These are phyloP conservation scores for Pheosia gnoma DNA, from an alignment of 2,888 invertebrate genomes.

Conservation along the genomic window DNA sequence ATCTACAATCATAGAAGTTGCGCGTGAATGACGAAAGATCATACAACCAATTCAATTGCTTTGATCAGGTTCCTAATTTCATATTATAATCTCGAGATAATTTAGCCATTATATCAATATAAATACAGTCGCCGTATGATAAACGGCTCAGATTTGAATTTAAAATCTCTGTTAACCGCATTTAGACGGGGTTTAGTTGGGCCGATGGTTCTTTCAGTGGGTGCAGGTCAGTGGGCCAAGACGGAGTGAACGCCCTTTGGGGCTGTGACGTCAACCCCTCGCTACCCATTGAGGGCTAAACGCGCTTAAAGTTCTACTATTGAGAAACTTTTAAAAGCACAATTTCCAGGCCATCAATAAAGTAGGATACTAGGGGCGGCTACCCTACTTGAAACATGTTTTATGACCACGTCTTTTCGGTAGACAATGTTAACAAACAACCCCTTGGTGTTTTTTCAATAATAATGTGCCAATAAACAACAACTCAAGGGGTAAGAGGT, in stretches of 20 bases:
- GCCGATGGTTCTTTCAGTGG: constrained; percentile 37
- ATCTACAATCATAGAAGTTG: not conserved
- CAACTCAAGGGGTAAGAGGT: not conserved
- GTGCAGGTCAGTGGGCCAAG: constrained; percentile 54
- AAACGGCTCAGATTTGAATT: constrained; percentile 26
- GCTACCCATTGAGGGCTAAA: constrained; percentile 41
- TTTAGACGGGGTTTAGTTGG: constrained; percentile 34
- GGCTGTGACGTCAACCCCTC: constrained; percentile 47
- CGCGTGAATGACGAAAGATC: not conserved
- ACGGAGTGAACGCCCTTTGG: constrained; percentile 54
- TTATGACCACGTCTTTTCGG: too few species aligned
- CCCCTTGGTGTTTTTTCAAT: constrained; percentile 7
- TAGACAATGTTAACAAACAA: too few species aligned
- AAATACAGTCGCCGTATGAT: constrained; percentile 10
- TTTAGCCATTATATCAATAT: constrained; percentile 15
- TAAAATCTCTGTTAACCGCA: constrained; percentile 27
- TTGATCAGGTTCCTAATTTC: not conserved
- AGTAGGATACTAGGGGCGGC: not conserved
- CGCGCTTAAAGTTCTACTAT: constrained; percentile 32
- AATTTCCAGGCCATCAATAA: constrained; percentile 14
- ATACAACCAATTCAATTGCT: not conserved
- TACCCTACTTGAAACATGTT: not conserved
- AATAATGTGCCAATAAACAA: constrained; percentile 5
- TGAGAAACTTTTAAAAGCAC: constrained; percentile 16
- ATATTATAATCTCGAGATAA: not conserved